A percentile compares a stretch with the other conserved stretches of the same genome.
Evolutionary conservation across 2,888 invertebrate genomes (phyloP).

Genomic region (Masnerella sp.): DNA sequence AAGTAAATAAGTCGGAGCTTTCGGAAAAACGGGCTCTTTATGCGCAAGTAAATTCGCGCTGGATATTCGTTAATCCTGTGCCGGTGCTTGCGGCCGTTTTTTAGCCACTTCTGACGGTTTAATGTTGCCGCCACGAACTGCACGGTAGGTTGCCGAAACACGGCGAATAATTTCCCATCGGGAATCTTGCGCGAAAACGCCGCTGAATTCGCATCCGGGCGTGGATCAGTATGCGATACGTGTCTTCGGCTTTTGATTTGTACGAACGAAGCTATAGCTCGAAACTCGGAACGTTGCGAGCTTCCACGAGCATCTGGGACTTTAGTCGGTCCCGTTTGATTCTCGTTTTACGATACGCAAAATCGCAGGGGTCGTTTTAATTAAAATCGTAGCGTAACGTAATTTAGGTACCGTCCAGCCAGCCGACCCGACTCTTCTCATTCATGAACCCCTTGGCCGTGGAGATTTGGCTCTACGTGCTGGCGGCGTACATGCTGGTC

Average conservation of each 20-base stretch:
- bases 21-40: not conserved
- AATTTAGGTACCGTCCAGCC: constrained; percentile 90
- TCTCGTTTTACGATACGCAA: constrained; percentile 58
- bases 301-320: too few relatives aligned
- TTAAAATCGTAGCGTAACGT: constrained; percentile 77
- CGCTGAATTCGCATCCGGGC: too few relatives aligned
- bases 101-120: not conserved
- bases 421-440: constrained; percentile 92
- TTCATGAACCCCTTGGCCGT: constrained; percentile 97
- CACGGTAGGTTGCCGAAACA: too few relatives aligned
- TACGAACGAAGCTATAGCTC: too few relatives aligned
- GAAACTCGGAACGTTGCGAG: too few relatives aligned
- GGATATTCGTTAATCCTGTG: too few relatives aligned
- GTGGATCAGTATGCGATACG: too few relatives aligned
- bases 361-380: constrained; percentile 73
- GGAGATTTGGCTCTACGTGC: constrained; percentile 97
- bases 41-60: constrained; percentile 2
- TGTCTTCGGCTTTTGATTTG: too few relatives aligned
- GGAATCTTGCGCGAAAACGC: too few relatives aligned
- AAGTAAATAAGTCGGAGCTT: not conserved
- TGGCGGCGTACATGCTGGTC: constrained; percentile 95
- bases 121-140: too few relatives aligned
- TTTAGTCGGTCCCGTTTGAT: constrained; percentile 59
- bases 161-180: too few relatives aligned
- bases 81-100: too few relatives aligned